Evolutionary conservation across 2,888 invertebrate genomes (phyloP), one percentile per base, ranked within the genome.

Genomic region (Lasioglossum marginatum): DNA sequence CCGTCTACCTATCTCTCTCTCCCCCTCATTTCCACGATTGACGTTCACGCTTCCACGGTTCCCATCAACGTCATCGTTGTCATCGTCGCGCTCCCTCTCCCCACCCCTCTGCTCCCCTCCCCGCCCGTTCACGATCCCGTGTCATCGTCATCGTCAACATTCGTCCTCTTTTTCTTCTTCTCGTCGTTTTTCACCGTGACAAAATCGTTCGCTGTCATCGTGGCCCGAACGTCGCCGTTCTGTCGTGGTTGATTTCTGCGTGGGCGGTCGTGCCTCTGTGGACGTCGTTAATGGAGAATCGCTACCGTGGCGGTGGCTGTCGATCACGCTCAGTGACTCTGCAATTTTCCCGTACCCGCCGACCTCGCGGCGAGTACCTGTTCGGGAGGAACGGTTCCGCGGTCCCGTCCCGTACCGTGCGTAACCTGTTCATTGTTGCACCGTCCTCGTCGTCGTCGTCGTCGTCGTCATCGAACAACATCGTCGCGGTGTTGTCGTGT

Each of bases 271-370:
- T 90, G 90, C 77, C 84, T 70, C 27, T 86, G 85, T 86, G 88
- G 83, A 83, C 88, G 68, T 85, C 78, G 88, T 92, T 92, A 92
- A 93, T 93, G 94, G 93, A 93, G 91, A 91, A 91, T 89, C 87
- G 88, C 79, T 88, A 87, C 84, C 78, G 88, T 89, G 91, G 88
- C 89, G 91, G 91, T 89, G 88, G 86, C 89, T 88, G 85, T 85
- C 83, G 87, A 84, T 87, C 87, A 85, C 83, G 85, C 82, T 91
- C 87, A 88, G 93, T 94, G 94, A 94, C 93, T 93, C 86, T 87
- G 93, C 93, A 93, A 92, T 81, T 93, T 94, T 89, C 85, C 89
- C 89, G 63, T 63, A 63, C 82, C 85, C 88, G 86, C 82, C 82
- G 84, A 77, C 74, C 45, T 75, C 80, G 71, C 87, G 77, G 79